Conservation (phyloP, 2,888 invertebrate genomes). For the Chymomyza amoena region DNA sequence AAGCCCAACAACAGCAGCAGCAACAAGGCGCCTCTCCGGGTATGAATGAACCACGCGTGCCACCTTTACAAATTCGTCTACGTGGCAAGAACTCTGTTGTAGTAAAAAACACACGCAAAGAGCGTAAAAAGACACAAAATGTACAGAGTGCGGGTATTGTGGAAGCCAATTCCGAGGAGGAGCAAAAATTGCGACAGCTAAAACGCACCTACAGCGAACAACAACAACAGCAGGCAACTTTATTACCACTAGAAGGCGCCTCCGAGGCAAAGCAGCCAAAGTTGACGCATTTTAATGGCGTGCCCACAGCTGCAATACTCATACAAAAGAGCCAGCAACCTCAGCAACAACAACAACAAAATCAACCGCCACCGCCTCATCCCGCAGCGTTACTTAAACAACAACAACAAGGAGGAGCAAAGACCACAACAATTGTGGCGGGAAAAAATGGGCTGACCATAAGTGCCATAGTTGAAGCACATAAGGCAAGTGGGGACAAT, state of each 20-base stretch:
- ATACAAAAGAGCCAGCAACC: slow-evolving; percentile 45
- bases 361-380: slow-evolving; percentile 14
- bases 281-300: slow-evolving; percentile 57
- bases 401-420: slow-evolving; percentile 33
- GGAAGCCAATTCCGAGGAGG: slow-evolving; percentile 35
- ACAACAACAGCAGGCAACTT: slow-evolving; percentile 38
- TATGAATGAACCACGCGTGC: slow-evolving; percentile 88
- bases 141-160: slow-evolving; percentile 43
- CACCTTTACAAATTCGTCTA: slow-evolving; percentile 92
- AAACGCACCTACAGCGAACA: slow-evolving; percentile 56
- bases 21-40: slow-evolving; percentile 38
- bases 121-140: slow-evolving; percentile 81
- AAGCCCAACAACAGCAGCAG: slow-evolving; percentile 34
- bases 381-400: background rate
- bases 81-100: slow-evolving; percentile 89
- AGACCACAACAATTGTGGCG: slow-evolving; percentile 62
- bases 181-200: slow-evolving; percentile 72
- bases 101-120: slow-evolving; percentile 88
- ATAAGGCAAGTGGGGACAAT: slow-evolving; percentile 28
- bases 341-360: slow-evolving; percentile 10
- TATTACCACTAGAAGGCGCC: slow-evolving; percentile 23
- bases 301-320: slow-evolving; percentile 44
- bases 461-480: slow-evolving; percentile 60
- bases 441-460: slow-evolving; percentile 74
- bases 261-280: slow-evolving; percentile 60